These are phyloP conservation scores for Drosophila tropicalis DNA, from an alignment of 1,140 invertebrate species.

Conservation along the genomic window DNA sequence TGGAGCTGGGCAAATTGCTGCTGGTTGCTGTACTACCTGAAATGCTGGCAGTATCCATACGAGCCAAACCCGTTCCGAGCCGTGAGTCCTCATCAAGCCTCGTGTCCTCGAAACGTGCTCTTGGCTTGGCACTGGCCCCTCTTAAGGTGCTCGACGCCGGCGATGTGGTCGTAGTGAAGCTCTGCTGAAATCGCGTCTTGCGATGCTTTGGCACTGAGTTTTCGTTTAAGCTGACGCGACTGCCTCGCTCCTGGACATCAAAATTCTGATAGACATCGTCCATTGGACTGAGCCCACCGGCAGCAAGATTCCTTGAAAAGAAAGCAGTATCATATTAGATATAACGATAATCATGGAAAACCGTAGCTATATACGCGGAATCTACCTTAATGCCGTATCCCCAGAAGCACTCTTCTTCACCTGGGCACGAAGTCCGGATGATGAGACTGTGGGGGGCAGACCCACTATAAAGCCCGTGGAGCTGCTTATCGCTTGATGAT, in stretches of 20 bases:
- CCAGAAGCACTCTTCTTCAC: conserved; percentile 92
- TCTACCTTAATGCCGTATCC: conserved; percentile 86
- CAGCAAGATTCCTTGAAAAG: conserved; percentile 84
- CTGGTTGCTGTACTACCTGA: conserved; percentile 28
- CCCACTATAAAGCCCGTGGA: conserved; percentile 77
- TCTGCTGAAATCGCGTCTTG: conserved; percentile 93
- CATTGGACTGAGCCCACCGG: conserved; percentile 82
- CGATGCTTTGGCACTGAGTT: conserved; percentile 91
- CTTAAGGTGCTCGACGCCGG: conserved; percentile 31
- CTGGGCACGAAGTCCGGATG: conserved; percentile 66
- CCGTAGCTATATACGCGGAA: too few species aligned
- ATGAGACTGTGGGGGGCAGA: conserved; percentile 60
- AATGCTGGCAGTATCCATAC: conserved; percentile 50
- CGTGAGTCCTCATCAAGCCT: conserved; percentile 84
- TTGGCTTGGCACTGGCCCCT: conserved; percentile 40
- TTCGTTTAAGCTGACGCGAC: conserved; percentile 87
- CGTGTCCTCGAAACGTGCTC: conserved; percentile 81
- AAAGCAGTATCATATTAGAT: too few species aligned
- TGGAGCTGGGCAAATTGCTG: conserved; percentile 20
- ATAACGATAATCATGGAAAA: too few species aligned
- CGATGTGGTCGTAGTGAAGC: conserved; percentile 57
- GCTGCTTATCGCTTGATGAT: conserved; percentile 60
- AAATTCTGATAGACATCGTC: conserved; percentile 85
- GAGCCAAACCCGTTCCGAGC: not conserved
- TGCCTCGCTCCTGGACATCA: conserved; percentile 84